A percentile compares a stretch with the other conserved stretches of the same genome.
These are phyloP conservation scores for Chloroceryle inda DNA, from an alignment of 2,797 vertebrate genomes.

Conservation along the genomic window DNA sequence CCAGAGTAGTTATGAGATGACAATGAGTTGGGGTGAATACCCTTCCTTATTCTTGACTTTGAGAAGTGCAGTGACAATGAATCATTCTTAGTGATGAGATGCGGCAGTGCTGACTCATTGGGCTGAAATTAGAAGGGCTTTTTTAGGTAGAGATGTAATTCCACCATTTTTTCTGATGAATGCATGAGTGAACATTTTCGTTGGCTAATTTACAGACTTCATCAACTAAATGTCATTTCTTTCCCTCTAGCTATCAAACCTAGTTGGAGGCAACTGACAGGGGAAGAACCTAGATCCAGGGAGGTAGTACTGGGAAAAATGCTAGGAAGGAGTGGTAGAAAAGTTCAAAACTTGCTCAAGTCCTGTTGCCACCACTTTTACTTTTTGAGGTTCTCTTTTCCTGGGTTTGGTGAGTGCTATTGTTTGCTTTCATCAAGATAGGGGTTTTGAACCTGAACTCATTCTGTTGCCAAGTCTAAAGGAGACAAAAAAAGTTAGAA, in stretches of 20 bases:
- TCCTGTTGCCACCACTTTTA: neutral
- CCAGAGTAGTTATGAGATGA: slow-evolving; percentile 25
- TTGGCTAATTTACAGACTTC: slow-evolving; percentile 31
- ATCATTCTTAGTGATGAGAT: slow-evolving; percentile 65
- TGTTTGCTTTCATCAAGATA: neutral
- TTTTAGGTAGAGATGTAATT: slow-evolving; percentile 66
- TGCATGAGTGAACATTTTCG: slow-evolving; percentile 33
- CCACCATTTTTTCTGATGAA: slow-evolving; percentile 49
- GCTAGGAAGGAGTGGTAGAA: neutral
- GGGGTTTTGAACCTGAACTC: neutral
- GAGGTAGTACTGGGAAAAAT: neutral
- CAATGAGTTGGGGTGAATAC: slow-evolving; percentile 54
- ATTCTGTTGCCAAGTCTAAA: neutral
- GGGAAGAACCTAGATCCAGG: neutral
- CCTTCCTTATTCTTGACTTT: slow-evolving; percentile 70
- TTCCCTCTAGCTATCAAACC: neutral
- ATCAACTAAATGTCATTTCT: neutral
- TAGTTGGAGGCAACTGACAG: neutral
- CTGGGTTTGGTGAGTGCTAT: neutral
- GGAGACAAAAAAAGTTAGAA: neutral
- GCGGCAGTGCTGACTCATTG: slow-evolving; percentile 63
- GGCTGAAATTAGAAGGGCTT: slow-evolving; percentile 68
- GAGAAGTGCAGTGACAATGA: slow-evolving; percentile 65
- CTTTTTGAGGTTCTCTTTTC: neutral
- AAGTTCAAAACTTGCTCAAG: neutral